Evolutionary conservation across 2,797 vertebrate genomes (phyloP), one percentile per base, ranked within the genome.

Genomic region (Echeneis naucrates): DNA sequence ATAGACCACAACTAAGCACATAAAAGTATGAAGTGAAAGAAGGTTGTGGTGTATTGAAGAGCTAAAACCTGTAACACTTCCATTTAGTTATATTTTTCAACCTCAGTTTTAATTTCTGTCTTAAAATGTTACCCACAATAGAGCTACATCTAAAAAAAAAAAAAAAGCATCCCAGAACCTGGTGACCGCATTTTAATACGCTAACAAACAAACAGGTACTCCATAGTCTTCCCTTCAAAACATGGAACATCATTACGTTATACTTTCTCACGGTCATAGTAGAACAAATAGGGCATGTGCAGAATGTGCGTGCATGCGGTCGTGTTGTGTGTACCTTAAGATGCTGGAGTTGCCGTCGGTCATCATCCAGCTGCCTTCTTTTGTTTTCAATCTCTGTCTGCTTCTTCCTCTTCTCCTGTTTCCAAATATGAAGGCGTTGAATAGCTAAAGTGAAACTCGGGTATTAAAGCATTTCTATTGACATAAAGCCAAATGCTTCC

Each of bases 321-420:
- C 32, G 30, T 4, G 33, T 23, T 60, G 47, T 24, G 27, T 14
- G 35, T 91, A 98, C 98, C 96, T 99, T 99, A 68, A 98, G 95
- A 77, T 99, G 96, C 87, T 99, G 97, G 56, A 99, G 95, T 90
- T 97, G 96, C 83, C 97, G 79, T 57, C 97, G 83, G 79, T 97
- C 97, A 2, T 99, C 97, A 81, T 99, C 98, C 42, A 99, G 92
- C 88, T 98, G 96, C 88, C 97, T 95, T 81, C 96, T 94, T 82
- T 96, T 98, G 88, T 95, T 96, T 87, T 99, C 98, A 0, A 98
- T 97, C 92, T 98, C 98, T 0, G 94, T 93, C 91, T 99, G 97
- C 78, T 91, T 94, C 92, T 95, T 96, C 86, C 97, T 91, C 89
- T 97, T 98, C 90, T 99, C 97, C 98, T 99, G 90, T 72, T 53